Conservation (phyloP, 2,888 invertebrate species). For the Drosophila bunnanda region DNA sequence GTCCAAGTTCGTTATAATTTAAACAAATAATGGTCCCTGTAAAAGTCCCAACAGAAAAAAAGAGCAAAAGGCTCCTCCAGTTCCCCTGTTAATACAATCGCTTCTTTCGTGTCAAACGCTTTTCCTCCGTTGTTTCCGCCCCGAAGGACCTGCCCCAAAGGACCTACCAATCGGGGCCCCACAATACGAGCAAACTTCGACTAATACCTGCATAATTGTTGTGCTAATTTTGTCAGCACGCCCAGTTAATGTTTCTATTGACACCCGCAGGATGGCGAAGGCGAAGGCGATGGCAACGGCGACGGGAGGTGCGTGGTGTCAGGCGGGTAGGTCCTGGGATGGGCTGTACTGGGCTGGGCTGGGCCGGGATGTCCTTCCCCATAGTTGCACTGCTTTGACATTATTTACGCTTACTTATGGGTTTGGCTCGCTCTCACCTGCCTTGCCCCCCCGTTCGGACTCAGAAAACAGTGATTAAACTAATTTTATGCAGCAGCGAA, state of each 20-base stretch:
- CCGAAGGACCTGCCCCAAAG: constrained; percentile 15
- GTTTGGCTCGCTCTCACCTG: constrained; percentile 45
- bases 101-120: constrained; percentile 18
- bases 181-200: constrained; percentile 47
- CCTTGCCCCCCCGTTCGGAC: constrained; percentile 14
- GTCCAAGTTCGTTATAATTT: constrained; percentile 5
- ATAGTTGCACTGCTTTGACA: constrained; percentile 73
- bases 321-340: background rate
- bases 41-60: constrained; percentile 6
- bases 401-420: constrained; percentile 79
- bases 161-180: constrained; percentile 12
- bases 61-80: constrained; percentile 2
- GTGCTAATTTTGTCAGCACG: constrained; percentile 77
- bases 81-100: constrained; percentile 13
- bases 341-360: constrained; percentile 9
- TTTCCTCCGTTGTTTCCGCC: constrained; percentile 5
- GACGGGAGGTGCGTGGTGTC: constrained; percentile 6
- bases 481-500: constrained; percentile 77
- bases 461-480: constrained; percentile 72
- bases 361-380: constrained; percentile 17
- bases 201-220: constrained; percentile 73
- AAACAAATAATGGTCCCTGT: constrained; percentile 8
- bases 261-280: constrained; percentile 54
- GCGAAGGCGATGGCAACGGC: constrained; percentile 1
- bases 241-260: constrained; percentile 79